A percentile compares a stretch with the other conserved stretches of the same genome.
Conservation (phyloP, 1,140 invertebrate species). For the Drosophila malerkotliana region DNA sequence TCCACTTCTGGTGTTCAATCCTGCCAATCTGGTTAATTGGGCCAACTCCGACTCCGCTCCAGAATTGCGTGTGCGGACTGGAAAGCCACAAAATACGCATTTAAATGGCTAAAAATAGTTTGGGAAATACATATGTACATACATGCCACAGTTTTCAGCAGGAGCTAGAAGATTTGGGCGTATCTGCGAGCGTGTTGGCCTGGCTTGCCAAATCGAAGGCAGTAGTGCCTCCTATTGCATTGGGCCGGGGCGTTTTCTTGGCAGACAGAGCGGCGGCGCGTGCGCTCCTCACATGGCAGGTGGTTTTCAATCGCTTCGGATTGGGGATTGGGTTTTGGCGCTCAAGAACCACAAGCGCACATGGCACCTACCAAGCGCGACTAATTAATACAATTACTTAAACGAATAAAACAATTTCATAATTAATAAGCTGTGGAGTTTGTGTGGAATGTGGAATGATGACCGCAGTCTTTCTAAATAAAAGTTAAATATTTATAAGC, state of each 20-base stretch:
- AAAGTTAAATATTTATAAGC: neutral
- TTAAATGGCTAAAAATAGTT: constrained; percentile 38
- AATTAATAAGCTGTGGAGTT: constrained; percentile 53
- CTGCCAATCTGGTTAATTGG: constrained; percentile 19
- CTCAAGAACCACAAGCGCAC: constrained; percentile 45
- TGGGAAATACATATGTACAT: constrained; percentile 3
- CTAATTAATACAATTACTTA: constrained; percentile 60
- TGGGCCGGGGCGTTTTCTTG: constrained; percentile 11
- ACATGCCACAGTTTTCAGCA: neutral
- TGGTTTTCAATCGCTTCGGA: neutral
- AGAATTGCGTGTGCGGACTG: constrained; percentile 14
- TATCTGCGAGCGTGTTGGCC: constrained; percentile 21
- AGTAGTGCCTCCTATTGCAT: constrained; percentile 42
- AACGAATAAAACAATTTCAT: constrained; percentile 59
- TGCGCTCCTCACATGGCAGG: constrained; percentile 21
- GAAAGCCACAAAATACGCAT: constrained; percentile 4
- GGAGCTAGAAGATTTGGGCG: constrained; percentile 11
- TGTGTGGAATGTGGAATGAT: constrained; percentile 38
- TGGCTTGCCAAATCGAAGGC: constrained; percentile 46
- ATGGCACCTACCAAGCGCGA: constrained; percentile 24
- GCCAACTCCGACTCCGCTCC: constrained; percentile 3
- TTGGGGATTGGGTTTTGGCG: neutral
- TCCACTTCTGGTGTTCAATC: constrained; percentile 26
- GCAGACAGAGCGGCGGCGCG: constrained; percentile 31
- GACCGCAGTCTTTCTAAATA: constrained; percentile 39